These are phyloP conservation scores for Drosophila parvula DNA, from an alignment of 1,140 invertebrate genomes.

Conservation along the genomic window DNA sequence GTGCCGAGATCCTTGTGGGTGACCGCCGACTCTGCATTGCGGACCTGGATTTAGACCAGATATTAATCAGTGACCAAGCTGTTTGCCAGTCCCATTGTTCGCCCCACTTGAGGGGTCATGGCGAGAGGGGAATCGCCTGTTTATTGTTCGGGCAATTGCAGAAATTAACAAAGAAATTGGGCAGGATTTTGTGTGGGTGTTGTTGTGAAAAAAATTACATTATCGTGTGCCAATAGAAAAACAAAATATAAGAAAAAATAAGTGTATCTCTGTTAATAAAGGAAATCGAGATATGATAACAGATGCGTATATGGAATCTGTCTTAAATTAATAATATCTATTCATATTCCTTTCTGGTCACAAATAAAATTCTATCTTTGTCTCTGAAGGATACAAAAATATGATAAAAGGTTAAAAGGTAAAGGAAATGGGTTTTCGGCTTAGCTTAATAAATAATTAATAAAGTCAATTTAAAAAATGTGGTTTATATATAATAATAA, in stretches of 20 bases:
- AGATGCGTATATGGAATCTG: not conserved
- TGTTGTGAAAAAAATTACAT: slow-evolving; percentile 21
- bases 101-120: slow-evolving; percentile 1
- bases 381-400: too few relatives aligned
- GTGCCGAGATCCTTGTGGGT: slow-evolving; percentile 7
- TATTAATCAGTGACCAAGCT: slow-evolving; percentile 42
- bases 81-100: slow-evolving; percentile 13
- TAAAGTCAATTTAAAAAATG: not conserved
- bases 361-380: too few relatives aligned
- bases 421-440: too few relatives aligned
- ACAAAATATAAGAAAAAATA: not conserved
- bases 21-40: slow-evolving; percentile 27
- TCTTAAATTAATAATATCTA: not conserved
- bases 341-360: too few relatives aligned
- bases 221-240: not conserved
- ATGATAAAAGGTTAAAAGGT: too few relatives aligned
- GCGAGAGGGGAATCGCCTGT: not conserved
- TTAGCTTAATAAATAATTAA: not conserved
- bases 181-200: not conserved
- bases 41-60: slow-evolving; percentile 29
- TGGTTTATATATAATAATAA: too few relatives aligned
- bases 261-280: too few relatives aligned
- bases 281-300: not conserved
- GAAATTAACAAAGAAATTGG: slow-evolving; percentile 58
- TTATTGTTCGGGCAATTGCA: slow-evolving; percentile 46